Base-by-base conservation (phyloP, 1,140 invertebrate genomes). In the Vanessa atalanta region DNA sequence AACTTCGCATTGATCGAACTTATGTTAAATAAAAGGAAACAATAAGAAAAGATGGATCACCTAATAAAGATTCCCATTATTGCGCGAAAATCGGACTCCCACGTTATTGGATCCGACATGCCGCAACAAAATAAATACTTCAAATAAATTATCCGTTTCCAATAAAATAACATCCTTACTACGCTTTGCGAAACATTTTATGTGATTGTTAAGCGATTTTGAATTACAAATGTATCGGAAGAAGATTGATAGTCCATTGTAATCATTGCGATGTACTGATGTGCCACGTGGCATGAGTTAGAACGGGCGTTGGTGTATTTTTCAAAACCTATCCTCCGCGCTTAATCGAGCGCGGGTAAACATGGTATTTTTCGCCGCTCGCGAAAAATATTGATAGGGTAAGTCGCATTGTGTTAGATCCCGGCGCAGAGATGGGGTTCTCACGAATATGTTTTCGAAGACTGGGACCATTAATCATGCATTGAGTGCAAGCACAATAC, bases 71-170 rank as follows among this genome's bases (percentile, higher is more conserved):
- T 20, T 37, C 31, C 65, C 79, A 83, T 85, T 76, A 79, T 73
- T 72, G 69, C 61, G 68, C 69, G 70, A 81, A 83, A 77, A 79
- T 82, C 73, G 70, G 4, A 55, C 71, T 92, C 88, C 84, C 87
- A 90, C 88, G 86, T 83, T 90, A 89, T 90, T 87, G 84, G 87
- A 88, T 84, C 73, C 79, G 76, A 84, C 83, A 79, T 79, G 81
- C 83, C 80, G 81, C 83, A 85, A 77, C 82, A 77, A 84, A 87
- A 91, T 89, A 92, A 92, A 90, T 90, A 91, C 86, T 84, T 81
- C 76, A 88, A 90, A 92, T 91, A 92, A 91, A 91, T 92, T 91
- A 90, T 91, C 87, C 83, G 85, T 89, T 90, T 88, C 86, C 89
- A 91, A 92, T 92, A 92, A 92, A 92, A 90, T 79, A 88, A 82